Evolutionary conservation across 2,797 vertebrate species (phyloP).

Genomic region (Naso thynnoides): DNA sequence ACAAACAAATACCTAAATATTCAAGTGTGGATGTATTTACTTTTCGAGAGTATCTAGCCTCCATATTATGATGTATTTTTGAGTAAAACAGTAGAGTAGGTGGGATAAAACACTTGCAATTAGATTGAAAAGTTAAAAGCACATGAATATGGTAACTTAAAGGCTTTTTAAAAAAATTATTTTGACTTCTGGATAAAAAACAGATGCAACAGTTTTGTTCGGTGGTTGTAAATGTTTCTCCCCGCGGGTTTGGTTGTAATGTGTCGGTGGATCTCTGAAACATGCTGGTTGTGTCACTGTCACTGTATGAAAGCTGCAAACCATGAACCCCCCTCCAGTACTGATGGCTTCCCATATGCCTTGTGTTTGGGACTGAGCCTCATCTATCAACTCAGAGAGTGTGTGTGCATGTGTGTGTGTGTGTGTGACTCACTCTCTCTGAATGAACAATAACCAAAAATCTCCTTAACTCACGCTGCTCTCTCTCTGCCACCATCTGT

Average conservation of each 20-base stretch:
- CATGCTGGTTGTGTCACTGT: neutral
- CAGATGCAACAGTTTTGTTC: neutral
- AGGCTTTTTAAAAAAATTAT: no score
- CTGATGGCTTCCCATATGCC: slow-evolving; percentile 9
- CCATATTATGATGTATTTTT: no score
- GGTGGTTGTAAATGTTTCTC: neutral
- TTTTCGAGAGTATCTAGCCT: no score
- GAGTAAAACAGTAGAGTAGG: no score
- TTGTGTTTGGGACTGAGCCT: slow-evolving; percentile 4
- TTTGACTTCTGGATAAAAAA: neutral
- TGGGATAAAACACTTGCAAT: no score
- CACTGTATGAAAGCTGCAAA: slow-evolving; percentile 21
- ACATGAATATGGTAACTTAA: no score
- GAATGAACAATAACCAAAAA: slow-evolving; percentile 60
- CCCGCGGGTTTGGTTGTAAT: neutral
- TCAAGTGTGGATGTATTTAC: no score
- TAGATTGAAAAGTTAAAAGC: no score
- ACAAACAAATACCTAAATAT: no score
- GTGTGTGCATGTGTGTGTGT: slow-evolving; percentile 3
- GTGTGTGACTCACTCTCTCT: slow-evolving; percentile 1
- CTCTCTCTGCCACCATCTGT: slow-evolving; percentile 49
- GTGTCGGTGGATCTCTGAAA: neutral
- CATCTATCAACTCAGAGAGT: slow-evolving; percentile 30
- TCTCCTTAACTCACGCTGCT: slow-evolving; percentile 18
- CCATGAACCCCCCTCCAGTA: neutral